Evolutionary conservation across 2,888 invertebrate genomes (phyloP).

Genomic region (Scaptomyza tumidula): DNA sequence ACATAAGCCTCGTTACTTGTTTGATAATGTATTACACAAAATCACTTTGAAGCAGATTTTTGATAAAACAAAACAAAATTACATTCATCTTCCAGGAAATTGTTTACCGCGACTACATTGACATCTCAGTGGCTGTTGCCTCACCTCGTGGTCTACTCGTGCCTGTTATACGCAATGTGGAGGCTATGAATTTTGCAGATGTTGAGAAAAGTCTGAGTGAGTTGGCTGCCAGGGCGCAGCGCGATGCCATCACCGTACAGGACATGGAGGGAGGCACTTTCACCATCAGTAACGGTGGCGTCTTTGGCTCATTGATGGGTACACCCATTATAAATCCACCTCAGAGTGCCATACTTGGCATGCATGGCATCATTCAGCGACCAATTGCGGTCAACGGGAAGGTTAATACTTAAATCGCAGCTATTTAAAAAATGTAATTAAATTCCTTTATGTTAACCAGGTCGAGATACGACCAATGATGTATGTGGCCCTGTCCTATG

Average conservation of each 20-base stretch:
- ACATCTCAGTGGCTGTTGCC: constrained; percentile 98
- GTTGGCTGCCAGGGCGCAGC: constrained; percentile 95
- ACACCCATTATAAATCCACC: constrained; percentile 99
- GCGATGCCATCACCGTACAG: constrained; percentile 95
- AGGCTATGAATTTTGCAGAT: constrained; percentile 97
- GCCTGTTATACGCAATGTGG: constrained; percentile 97
- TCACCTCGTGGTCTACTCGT: constrained; percentile 99
- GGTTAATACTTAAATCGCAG: constrained; percentile 65
- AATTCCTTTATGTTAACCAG: constrained; percentile 84
- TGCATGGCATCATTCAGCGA: constrained; percentile 98
- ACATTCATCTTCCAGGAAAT: constrained; percentile 82
- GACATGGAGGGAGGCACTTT: constrained; percentile 99
- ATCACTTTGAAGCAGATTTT: too few species aligned
- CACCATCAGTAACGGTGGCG: constrained; percentile 99
- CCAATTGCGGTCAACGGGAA: constrained; percentile 98
- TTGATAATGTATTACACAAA: too few species aligned
- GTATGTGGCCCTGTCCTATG: constrained; percentile 99
- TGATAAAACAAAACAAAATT: background rate
- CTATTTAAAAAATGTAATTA: background rate
- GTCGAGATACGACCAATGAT: constrained; percentile 99
- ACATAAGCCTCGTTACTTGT: too few species aligned
- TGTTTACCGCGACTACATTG: constrained; percentile 96
- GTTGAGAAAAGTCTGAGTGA: constrained; percentile 95
- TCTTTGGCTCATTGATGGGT: constrained; percentile 98
- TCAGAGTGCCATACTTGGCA: constrained; percentile 98